Evolutionary conservation across 2,888 invertebrate genomes (phyloP), one percentile per base, ranked within the genome.

Genomic region (Auanema freiburgensis): DNA sequence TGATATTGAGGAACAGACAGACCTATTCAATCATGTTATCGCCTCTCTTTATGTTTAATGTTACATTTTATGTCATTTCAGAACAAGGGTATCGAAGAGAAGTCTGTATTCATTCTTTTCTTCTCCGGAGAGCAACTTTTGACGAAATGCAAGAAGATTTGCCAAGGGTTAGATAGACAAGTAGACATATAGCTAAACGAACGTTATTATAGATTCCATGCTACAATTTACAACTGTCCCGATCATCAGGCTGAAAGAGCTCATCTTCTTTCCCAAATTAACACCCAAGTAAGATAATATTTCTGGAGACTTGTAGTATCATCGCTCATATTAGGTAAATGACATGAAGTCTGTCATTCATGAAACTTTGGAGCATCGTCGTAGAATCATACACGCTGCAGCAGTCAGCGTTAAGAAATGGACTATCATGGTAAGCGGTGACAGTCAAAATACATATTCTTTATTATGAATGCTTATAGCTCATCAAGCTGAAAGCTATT

Each of bases 371-470:
- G 97, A 98, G 85, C 97, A 99, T 87, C 89, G 97, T 60, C 93
- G 94, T 86, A 89, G 95, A 46, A 95, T 98, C 8, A 87, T 98
- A 16, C 92, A 94, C 0, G 94, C 96, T 0, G 96, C 97, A 0
- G 94, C 97, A 0, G 93, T 95, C 85, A 95, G 95, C 86, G 91
- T 98, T 65, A 93, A 93, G 86, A 92, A 92, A 84, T 98, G 98
- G 97, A 93, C 93, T 86, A 84, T 85, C 63, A 96, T 97, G 87
- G 96, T 72, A 33, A 25, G 61, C 16, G 18, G 2, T 16, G 4
- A 16, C 5, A 46, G 21, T 21, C 46, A 46, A 3, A 46, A 46
- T 16, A n/a, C 46, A 46, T 21, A 23, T 18, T 23, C 53, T 21
- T 23, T 51, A n/a, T 23, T 14, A 3, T 14, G 51, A 16, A 18